phyloP scores from a whole-genome alignment of 2,113 vertebrate species.

The Isichthys henryi region DNA sequence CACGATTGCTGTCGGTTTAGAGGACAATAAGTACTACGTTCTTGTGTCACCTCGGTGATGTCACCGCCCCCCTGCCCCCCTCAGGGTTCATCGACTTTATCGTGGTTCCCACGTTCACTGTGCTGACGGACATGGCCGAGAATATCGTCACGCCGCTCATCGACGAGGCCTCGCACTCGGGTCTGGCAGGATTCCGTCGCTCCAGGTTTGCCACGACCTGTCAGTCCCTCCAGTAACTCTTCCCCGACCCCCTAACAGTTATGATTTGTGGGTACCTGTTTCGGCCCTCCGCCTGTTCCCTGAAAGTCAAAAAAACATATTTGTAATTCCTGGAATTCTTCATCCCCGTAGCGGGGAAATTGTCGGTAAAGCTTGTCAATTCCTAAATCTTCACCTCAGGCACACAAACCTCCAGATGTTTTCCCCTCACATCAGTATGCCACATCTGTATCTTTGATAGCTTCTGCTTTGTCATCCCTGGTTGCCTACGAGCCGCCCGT shows the following conservation, averaged over 20 bases:
- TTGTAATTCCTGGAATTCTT: background rate
- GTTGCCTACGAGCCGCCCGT: background rate
- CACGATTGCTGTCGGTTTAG: background rate
- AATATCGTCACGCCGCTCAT: constrained; percentile 87
- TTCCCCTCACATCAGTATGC: background rate
- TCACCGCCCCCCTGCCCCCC: background rate
- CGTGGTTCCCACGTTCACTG: constrained; percentile 93
- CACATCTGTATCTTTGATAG: background rate
- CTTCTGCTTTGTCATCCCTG: background rate
- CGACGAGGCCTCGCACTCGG: constrained; percentile 75
- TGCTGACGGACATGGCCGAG: constrained; percentile 93
- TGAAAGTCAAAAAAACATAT: background rate
- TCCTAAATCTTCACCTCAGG: background rate
- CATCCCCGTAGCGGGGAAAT: background rate
- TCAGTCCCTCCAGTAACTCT: background rate
- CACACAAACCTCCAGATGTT: background rate
- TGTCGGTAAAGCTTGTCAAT: background rate
- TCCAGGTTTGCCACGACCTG: constrained; percentile 66
- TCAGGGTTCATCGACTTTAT: constrained; percentile 98
- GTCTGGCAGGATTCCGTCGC: constrained; percentile 69
- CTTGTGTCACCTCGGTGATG: background rate
- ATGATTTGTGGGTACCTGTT: background rate
- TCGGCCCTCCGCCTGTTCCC: background rate
- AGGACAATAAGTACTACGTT: background rate
- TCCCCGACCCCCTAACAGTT: background rate